Base-by-base conservation (phyloP, 1,140 invertebrate species). In the Telenomus remus region DNA sequence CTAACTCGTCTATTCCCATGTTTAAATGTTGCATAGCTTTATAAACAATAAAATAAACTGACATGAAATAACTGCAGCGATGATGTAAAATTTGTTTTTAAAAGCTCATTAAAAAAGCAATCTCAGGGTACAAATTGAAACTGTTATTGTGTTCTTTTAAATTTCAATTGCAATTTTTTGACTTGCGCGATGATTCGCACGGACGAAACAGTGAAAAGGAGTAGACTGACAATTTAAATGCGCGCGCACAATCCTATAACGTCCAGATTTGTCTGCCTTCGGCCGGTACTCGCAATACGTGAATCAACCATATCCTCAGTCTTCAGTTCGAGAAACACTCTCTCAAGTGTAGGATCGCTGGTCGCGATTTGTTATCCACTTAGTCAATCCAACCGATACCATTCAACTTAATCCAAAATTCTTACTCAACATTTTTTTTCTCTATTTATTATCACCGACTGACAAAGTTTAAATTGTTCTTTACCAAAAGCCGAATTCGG, bases 281-380 rank as follows among this genome's bases (percentile, higher is more conserved):
- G 74, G 65, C 57, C 60, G 64, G 64, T 75, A 48, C 61, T 65
- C 73, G 71, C 65, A 64, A 39, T 47, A 64, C 61, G 74, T 63
- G 66, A 80, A 60, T 44, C 43, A 69, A 71, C 60, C 8, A 55
- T 71, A 78, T 72, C 68, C 63, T 72, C 72, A 35, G 57, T 34
- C 75, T 59, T 80, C 81, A 86, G 84, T 85, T 79, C 60, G 74
- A 76, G 71, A 74, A 69, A 61, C 80, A 81, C 82, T 83, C 79
- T 82, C 81, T 63, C 54, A 42, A 75, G 53, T 56, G 50, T 57
- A 78, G 47, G 79, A 81, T 82, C 78, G 81, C 49, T 4, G 16
- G 44, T 14, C 48, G 34, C 9, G 2, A 48, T 12, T 34, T 27
- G 12, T 56, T 43, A 6, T 6, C 27, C 4, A 16, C 0, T 10